Base-by-base conservation (phyloP, 2,113 vertebrate species). In the Saguinus imperator region DNA sequence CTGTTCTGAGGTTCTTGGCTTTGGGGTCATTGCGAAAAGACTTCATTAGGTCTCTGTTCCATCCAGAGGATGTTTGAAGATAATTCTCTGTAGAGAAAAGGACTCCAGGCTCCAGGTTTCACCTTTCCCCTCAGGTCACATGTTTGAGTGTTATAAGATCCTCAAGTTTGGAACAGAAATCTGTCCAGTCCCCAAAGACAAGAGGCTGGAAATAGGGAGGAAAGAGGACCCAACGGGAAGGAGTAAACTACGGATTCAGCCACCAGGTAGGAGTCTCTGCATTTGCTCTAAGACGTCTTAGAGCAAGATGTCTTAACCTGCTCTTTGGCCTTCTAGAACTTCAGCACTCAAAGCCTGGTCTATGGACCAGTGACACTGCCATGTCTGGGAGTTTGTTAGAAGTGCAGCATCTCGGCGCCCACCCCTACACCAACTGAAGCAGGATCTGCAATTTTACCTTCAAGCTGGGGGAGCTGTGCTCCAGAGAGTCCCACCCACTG, bases 361-460 rank as follows among this genome's bases (percentile, higher is more conserved):
- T 45, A 1, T 23, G 45, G 72, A 17, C 21, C 82, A 27, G 61
- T 1, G 43, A 27, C 27, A 5, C 0, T 2, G 29, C 43, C 8
- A 13, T 7, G 37, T 61, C 70, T 18, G 48, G 10, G 75, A 37
- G 9, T 21, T 37, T 21, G 7, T 11, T 29, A 48, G 55, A 27
- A 37, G 29, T 12, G n/a, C 40, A 20, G 73, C 57, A 1, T 3
- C 55, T 55, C 8, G 32, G 64, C 1, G 7, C 66, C 20, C n/a
- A 8, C 3, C 1, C 18, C 0, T 12, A 5, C 6, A 2, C 61
- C 11, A 7, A 6, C 43, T 7, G 5, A 27, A 17, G 13, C 1
- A 27, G 68, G 58, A 12, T 4, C 3, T 2, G 11, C 70, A 7
- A 58, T 12, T 35, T 17, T 17, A 5, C 18, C 0, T 5, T 35